Percentiles rank a stretch among this genome's conserved stretches.
Evolutionary conservation across 1,140 invertebrate genomes (phyloP).

Genomic region (Scaptomyza pallida): DNA sequence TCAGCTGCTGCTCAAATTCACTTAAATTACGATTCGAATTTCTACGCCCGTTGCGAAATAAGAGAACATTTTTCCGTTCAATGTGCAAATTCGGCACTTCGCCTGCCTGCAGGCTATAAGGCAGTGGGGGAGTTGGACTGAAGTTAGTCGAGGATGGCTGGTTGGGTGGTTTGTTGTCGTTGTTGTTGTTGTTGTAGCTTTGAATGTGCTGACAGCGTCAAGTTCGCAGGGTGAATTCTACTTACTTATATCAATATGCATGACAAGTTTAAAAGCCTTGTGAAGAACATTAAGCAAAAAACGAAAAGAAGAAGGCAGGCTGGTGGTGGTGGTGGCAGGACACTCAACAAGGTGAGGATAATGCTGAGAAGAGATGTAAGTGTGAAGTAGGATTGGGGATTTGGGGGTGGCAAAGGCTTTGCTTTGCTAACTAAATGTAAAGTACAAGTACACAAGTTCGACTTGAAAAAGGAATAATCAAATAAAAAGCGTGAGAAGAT

Average conservation of each 20-base stretch:
- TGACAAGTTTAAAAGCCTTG: slow-evolving; percentile 74
- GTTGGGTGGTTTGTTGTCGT: not conserved
- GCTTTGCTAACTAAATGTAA: slow-evolving; percentile 10
- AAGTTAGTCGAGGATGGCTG: not conserved
- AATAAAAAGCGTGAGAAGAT: not conserved
- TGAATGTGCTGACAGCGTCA: slow-evolving; percentile 58
- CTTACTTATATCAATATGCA: slow-evolving; percentile 68
- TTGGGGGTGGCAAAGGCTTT: not conserved
- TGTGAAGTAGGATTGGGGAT: not conserved
- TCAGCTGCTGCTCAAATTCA: slow-evolving; percentile 22
- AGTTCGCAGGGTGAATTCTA: slow-evolving; percentile 57
- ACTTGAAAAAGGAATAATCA: slow-evolving; percentile 6
- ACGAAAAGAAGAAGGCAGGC: not conserved
- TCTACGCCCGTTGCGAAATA: slow-evolving; percentile 2
- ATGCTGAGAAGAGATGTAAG: not conserved
- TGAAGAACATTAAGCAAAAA: slow-evolving; percentile 55
- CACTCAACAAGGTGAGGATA: not conserved
- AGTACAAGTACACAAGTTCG: not conserved
- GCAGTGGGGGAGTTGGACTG: not conserved
- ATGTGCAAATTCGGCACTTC: slow-evolving; percentile 34
- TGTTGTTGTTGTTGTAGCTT: not conserved
- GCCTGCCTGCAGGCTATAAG: too few species aligned
- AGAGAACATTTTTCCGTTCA: slow-evolving; percentile 29
- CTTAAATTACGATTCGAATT: slow-evolving; percentile 37
- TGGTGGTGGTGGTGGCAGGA: not conserved